phyloP scores from a whole-genome alignment of 2,797 vertebrate genomes.

The Alectoris magna region DNA sequence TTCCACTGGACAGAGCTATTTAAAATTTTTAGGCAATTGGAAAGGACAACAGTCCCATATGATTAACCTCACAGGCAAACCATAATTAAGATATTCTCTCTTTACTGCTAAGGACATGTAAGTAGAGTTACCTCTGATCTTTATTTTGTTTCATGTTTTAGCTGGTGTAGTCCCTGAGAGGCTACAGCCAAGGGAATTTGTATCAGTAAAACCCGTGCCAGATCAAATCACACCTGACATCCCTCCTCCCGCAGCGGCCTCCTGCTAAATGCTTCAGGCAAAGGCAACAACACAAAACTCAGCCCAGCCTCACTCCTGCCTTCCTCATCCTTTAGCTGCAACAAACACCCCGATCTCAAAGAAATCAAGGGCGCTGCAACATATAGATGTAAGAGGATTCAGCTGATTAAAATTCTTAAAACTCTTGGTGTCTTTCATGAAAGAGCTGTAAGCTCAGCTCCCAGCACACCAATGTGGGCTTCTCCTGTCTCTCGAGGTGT shows the following conservation, averaged over 20 bases:
- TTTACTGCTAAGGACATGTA: constrained; percentile 20
- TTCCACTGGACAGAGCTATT: neutral
- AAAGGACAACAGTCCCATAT: neutral
- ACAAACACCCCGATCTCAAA: constrained; percentile 36
- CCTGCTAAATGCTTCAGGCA: constrained; percentile 20
- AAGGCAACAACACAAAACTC: constrained; percentile 62
- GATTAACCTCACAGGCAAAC: constrained; percentile 32
- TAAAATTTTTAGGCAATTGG: constrained; percentile 1
- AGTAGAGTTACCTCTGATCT: constrained; percentile 52
- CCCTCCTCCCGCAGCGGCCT: neutral
- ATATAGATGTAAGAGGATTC: neutral
- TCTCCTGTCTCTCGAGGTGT: neutral
- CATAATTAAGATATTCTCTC: constrained; percentile 28
- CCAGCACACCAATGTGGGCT: neutral
- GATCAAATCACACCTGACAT: constrained; percentile 56
- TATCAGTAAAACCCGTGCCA: constrained; percentile 38
- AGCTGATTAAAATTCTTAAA: constrained; percentile 33
- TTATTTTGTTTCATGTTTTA: constrained; percentile 35
- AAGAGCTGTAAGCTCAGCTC: neutral
- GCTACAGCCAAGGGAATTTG: constrained; percentile 20
- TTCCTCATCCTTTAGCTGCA: neutral
- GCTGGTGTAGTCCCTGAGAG: constrained; percentile 32
- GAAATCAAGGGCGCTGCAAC: constrained; percentile 29
- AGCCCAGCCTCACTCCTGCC: neutral
- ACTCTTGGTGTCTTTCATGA: constrained; percentile 1